Conservation (phyloP, 2,888 invertebrate genomes). For the Gari tellinella region DNA sequence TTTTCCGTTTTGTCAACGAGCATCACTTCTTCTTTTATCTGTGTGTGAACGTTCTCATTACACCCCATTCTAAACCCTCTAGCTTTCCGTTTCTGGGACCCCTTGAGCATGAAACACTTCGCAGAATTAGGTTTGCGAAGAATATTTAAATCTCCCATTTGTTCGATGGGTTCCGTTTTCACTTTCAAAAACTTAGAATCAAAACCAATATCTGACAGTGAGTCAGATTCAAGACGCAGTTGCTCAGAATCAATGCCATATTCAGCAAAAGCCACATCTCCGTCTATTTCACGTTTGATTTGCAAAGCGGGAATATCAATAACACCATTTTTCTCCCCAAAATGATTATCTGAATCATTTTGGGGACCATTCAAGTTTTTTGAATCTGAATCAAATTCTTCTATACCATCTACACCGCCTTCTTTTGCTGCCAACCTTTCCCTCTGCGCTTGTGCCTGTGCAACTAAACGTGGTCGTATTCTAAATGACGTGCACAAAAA, state of each 20-base stretch:
- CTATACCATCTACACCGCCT: constrained; percentile 40
- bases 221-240: constrained; percentile 12
- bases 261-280: constrained; percentile 34
- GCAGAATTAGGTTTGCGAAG: not conserved
- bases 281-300: constrained; percentile 37
- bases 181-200: not conserved
- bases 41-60: too few species aligned
- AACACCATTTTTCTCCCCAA: constrained; percentile 43
- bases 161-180: not conserved
- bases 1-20: too few species aligned
- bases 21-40: too few species aligned
- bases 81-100: constrained; percentile 45
- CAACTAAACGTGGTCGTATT: constrained; percentile 58
- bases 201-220: constrained; percentile 1
- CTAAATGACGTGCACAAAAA: constrained; percentile 78
- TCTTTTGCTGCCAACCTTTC: constrained; percentile 42
- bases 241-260: constrained; percentile 16
- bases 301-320: constrained; percentile 25
- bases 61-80: not conserved
- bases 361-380: constrained; percentile 63
- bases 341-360: constrained; percentile 51
- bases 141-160: not conserved
- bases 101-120: constrained; percentile 43
- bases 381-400: constrained; percentile 37
- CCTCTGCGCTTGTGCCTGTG: constrained; percentile 57